Conservation (phyloP, 2,113 vertebrate genomes). For the Pterocles gutturalis region DNA sequence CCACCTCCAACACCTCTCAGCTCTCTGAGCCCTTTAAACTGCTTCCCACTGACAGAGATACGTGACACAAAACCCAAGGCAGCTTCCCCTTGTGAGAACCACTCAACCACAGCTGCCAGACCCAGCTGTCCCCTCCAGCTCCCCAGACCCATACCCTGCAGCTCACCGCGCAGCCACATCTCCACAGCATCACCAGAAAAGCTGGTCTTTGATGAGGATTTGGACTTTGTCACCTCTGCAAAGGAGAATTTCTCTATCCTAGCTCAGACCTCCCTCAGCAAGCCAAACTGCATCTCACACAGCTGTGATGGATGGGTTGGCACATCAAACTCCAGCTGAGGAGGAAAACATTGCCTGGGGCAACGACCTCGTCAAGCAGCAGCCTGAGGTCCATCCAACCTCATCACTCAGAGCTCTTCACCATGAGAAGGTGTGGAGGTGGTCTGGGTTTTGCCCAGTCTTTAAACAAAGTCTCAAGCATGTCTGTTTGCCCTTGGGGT, state of each 20-base stretch:
- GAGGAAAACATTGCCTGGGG: background rate
- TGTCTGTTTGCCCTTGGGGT: background rate
- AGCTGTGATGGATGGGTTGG: background rate
- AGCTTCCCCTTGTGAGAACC: background rate
- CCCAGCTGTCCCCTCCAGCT: background rate
- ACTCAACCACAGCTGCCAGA: background rate
- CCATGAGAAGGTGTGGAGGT: background rate
- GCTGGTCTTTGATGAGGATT: background rate
- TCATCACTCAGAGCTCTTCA: background rate
- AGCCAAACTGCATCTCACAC: background rate
- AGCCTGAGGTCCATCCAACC: background rate
- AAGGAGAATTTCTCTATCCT: background rate
- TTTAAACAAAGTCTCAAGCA: background rate
- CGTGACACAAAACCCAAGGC: accelerated
- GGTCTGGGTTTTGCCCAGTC: background rate
- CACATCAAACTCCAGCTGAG: background rate
- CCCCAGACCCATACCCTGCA: background rate
- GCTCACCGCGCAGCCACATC: background rate
- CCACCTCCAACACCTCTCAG: background rate
- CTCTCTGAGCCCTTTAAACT: background rate
- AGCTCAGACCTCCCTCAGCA: background rate
- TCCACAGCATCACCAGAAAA: background rate
- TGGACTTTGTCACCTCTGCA: background rate
- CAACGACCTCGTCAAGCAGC: background rate
- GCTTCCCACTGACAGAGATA: background rate